These are phyloP conservation scores for Semotilus atromaculatus DNA, from an alignment of 2,797 vertebrate species.

Conservation along the genomic window DNA sequence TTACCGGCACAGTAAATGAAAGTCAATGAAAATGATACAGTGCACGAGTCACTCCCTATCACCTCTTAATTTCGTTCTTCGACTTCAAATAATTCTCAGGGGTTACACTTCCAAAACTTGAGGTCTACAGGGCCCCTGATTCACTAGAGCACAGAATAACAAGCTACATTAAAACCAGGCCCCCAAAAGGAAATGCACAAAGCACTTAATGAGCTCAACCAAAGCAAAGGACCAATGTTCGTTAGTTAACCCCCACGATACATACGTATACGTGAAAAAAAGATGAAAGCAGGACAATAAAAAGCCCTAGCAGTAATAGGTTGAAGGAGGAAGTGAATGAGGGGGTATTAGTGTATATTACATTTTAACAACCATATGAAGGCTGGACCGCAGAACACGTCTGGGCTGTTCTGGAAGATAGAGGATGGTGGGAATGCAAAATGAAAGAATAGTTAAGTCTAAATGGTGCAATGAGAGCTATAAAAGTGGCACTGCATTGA, in stretches of 20 bases:
- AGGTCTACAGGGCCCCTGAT: slow-evolving; percentile 62
- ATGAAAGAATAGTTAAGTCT: slow-evolving; percentile 35
- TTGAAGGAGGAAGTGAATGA: slow-evolving; percentile 48
- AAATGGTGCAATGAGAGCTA: slow-evolving; percentile 5
- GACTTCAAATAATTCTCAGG: slow-evolving; percentile 49
- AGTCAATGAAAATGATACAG: slow-evolving; percentile 50
- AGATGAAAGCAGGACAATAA: slow-evolving; percentile 60
- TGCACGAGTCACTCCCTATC: slow-evolving; percentile 61
- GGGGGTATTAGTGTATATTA: slow-evolving; percentile 60
- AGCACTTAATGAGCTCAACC: slow-evolving; percentile 82
- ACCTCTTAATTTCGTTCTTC: slow-evolving; percentile 54
- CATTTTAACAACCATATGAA: slow-evolving; percentile 61
- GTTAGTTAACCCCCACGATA: slow-evolving; percentile 82
- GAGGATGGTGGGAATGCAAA: slow-evolving; percentile 54
- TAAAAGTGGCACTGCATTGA: slow-evolving; percentile 46
- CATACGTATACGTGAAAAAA: slow-evolving; percentile 57
- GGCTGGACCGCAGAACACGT: slow-evolving; percentile 45
- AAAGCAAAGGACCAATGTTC: slow-evolving; percentile 74
- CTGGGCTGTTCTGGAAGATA: slow-evolving; percentile 47
- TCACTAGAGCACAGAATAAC: slow-evolving; percentile 68
- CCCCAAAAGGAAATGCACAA: slow-evolving; percentile 71
- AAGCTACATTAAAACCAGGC: slow-evolving; percentile 79
- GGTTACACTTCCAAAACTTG: slow-evolving; percentile 50
- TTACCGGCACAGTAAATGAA: slow-evolving; percentile 67
- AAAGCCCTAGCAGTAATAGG: slow-evolving; percentile 50